Evolutionary conservation across 2,888 invertebrate species (phyloP).

Genomic region (Amblyjoppa proteus): DNA sequence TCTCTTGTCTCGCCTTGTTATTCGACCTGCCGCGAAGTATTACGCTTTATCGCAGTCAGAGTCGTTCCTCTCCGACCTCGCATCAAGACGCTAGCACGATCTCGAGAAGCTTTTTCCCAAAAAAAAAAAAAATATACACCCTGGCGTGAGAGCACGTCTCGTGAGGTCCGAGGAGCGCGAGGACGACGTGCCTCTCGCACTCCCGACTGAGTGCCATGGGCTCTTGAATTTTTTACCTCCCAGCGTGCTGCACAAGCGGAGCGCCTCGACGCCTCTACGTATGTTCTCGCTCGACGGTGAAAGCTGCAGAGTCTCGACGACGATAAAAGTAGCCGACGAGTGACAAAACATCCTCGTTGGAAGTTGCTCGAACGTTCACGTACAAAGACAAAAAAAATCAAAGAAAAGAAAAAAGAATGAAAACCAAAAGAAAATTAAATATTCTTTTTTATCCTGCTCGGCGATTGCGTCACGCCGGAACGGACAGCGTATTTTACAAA

Average conservation of each 20-base stretch:
- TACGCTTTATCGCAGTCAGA: conserved; percentile 33
- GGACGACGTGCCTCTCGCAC: conserved; percentile 29
- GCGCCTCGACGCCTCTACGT: neutral
- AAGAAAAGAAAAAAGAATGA: too few species aligned
- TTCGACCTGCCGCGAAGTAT: conserved; percentile 19
- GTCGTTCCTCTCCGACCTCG: conserved; percentile 14
- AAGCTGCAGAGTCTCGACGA: conserved; percentile 18
- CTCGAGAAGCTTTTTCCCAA: conserved; percentile 31
- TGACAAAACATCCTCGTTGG: conserved; percentile 30
- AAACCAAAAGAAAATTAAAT: neutral
- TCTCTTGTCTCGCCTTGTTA: conserved; percentile 23
- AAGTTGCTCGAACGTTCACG: conserved; percentile 8
- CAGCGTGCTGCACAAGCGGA: conserved; percentile 40
- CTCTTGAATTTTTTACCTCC: conserved; percentile 56
- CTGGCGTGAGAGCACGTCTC: neutral
- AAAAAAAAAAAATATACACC: conserved; percentile 18
- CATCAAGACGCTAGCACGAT: conserved; percentile 12
- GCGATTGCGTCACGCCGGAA: neutral
- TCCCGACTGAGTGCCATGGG: conserved; percentile 35
- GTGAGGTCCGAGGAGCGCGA: conserved; percentile 47
- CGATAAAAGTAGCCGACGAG: conserved; percentile 23
- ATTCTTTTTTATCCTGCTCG: neutral
- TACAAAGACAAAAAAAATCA: neutral
- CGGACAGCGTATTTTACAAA: neutral
- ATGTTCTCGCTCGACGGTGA: conserved; percentile 2